A percentile compares a stretch with the other conserved stretches of the same genome.
phyloP scores from a whole-genome alignment of 2,888 invertebrate species.

The Drosophila neotestacea region DNA sequence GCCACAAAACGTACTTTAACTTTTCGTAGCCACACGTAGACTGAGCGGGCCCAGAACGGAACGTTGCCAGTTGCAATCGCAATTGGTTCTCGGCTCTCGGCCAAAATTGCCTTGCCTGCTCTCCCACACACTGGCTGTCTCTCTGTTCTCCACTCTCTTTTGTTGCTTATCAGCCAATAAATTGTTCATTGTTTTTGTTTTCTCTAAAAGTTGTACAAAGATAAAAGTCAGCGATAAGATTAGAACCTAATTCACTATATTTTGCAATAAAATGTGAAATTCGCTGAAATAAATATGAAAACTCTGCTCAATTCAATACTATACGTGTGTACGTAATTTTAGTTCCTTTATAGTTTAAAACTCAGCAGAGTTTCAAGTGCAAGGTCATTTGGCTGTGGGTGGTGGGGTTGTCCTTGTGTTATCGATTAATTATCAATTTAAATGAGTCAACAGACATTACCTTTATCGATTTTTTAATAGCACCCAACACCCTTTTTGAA shows the following conservation, averaged over 20 bases:
- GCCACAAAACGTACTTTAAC: slow-evolving; percentile 69
- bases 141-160: slow-evolving; percentile 19
- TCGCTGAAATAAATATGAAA: neutral
- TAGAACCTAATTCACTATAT: slow-evolving; percentile 30
- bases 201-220: slow-evolving; percentile 27
- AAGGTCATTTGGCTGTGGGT: slow-evolving; percentile 44
- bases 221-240: slow-evolving; percentile 58
- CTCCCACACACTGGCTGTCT: slow-evolving; percentile 11
- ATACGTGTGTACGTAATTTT: neutral
- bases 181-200: slow-evolving; percentile 36
- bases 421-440: slow-evolving; percentile 49
- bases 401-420: slow-evolving; percentile 11
- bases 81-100: slow-evolving; percentile 54
- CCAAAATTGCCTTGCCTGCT: slow-evolving; percentile 35
- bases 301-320: neutral
- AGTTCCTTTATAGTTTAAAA: neutral
- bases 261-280: slow-evolving; percentile 52
- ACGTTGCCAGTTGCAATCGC: slow-evolving; percentile 57
- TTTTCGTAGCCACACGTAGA: slow-evolving; percentile 68
- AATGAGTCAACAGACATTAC: slow-evolving; percentile 52
- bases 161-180: slow-evolving; percentile 54
- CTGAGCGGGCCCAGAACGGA: slow-evolving; percentile 61
- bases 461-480: slow-evolving; percentile 65
- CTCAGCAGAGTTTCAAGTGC: slow-evolving; percentile 38
- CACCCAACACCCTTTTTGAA: slow-evolving; percentile 11